These are phyloP conservation scores for Siniperca chuatsi DNA, from an alignment of 2,113 vertebrate genomes.

Conservation along the genomic window DNA sequence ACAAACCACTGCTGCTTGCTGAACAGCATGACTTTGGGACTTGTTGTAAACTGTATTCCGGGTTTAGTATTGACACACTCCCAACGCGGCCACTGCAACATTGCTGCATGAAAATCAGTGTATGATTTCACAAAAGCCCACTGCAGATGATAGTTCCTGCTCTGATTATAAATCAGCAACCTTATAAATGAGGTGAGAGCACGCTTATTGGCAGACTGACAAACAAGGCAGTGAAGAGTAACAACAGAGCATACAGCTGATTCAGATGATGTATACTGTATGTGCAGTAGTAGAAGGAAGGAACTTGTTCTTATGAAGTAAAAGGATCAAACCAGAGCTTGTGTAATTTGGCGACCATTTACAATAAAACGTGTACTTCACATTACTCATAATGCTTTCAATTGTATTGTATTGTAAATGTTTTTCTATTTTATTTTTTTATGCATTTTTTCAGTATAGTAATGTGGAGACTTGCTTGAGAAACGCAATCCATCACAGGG, in stretches of 20 bases:
- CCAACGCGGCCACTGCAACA: background rate
- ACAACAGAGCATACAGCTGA: constrained; percentile 12
- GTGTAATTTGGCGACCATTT: background rate
- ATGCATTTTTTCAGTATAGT: background rate
- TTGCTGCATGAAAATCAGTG: constrained; percentile 28
- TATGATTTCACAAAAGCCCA: background rate
- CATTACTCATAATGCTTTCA: background rate
- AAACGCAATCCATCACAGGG: background rate
- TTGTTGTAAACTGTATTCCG: background rate
- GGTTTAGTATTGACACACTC: constrained; percentile 4
- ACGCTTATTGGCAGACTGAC: constrained; percentile 9
- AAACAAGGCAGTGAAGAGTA: constrained; percentile 18
- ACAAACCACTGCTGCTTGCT: background rate
- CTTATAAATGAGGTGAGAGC: constrained; percentile 52
- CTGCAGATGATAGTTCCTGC: background rate
- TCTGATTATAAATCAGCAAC: constrained; percentile 58
- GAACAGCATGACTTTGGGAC: background rate
- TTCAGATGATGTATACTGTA: constrained; percentile 22
- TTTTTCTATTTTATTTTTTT: background rate
- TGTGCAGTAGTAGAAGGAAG: background rate
- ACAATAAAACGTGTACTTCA: background rate
- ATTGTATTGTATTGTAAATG: too few relatives aligned
- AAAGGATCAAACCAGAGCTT: background rate
- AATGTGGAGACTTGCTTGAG: background rate
- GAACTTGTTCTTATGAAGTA: background rate